Evolutionary conservation across 2,888 invertebrate species (phyloP), one percentile per base, ranked within the genome.

Genomic region (Sceliomorpha sp.): DNA sequence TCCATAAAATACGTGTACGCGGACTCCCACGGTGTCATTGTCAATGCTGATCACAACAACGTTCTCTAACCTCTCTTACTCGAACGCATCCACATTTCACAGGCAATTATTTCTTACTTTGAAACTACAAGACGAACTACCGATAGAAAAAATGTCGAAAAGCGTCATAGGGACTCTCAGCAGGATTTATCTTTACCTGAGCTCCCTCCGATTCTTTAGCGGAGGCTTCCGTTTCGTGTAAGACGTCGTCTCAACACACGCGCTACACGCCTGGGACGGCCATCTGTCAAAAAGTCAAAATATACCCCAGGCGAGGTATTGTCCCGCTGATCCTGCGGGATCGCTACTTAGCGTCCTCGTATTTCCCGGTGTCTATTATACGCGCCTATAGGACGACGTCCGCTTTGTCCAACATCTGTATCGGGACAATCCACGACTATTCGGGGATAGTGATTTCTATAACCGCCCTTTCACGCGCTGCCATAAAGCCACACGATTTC

Each of bases 241-340:
- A 72, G 70, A 74, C 53, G 48, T 13, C 24, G 56, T 39, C n/a
- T 29, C 44, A 13, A 70, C 71, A 73, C 56, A 59, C 68, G 66
- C 64, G 71, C 59, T 47, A 53, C 53, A 71, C 48, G 67, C 42
- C 58, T 63, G 70, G 72, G 56, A 66, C 59, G 74, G 79, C 87
- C 88, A 88, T 88, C 88, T 88, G 88, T 88, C 88, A 88, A 88
- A 87, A 88, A 88, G 88, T 88, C 87, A 88, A 88, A 88, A 88
- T 88, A 88, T 75, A 84, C 83, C 80, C 81, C 80, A 81, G 84
- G 83, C 81, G 75, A 67, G 67, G 70, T 73, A 86, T 87, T 87
- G 87, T 87, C 78, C 75, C 75, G 66, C 37, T 69, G 70, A 80
- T 86, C 81, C 87, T 86, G 87, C 80, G 85, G 86, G 85, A 83